Base-by-base conservation (phyloP, 2,113 vertebrate genomes). In the Lagopus muta region DNA sequence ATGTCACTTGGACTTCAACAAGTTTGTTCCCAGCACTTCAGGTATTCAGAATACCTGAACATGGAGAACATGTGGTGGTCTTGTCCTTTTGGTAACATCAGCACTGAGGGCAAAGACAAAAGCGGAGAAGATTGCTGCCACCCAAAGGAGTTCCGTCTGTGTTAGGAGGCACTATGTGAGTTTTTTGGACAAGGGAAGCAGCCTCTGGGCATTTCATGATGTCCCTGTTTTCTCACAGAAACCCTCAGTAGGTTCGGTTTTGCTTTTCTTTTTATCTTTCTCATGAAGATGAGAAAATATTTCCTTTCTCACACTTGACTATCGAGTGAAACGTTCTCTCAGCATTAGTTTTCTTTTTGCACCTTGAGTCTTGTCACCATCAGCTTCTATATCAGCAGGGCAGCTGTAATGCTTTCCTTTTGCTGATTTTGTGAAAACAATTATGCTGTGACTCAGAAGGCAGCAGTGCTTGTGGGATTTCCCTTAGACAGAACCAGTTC, bases 401-500 rank as follows among this genome's bases (percentile, higher is more conserved):
- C 73, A 90, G 79, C 73, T 91, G 69, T 86, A 32, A 83, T 83
- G 74, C 60, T 81, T 95, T 30, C 75, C 50, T 62, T 78, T 69
- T 77, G 38, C 72, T 82, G 82, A 86, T 74, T 81, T 92, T 64
- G 36, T 90, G 76, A 8, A 60, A 80, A 88, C 47, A 64, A 1
- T 81, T 55, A 10, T 3, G 45, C 78, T 80, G 58, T 40, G 52
- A 40, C 50, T 92, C 12, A 0, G n/a, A 76, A 88, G 42, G 67
- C 85, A 88, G 85, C 48, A 64, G 19, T 13, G 52, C 11, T 10
- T 50, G 42, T 76, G 86, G 74, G 69, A 83, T 86, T 71, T 88
- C 61, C 48, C 65, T 6, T 3, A 61, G 77, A 32, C 50, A 70
- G 88, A 76, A 28, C 58, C 58, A n/a, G 62, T 73, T 73, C 54